Evolutionary conservation across 2,113 vertebrate genomes (phyloP), one percentile per base, ranked within the genome.

Genomic region (Mirounga angustirostris): DNA sequence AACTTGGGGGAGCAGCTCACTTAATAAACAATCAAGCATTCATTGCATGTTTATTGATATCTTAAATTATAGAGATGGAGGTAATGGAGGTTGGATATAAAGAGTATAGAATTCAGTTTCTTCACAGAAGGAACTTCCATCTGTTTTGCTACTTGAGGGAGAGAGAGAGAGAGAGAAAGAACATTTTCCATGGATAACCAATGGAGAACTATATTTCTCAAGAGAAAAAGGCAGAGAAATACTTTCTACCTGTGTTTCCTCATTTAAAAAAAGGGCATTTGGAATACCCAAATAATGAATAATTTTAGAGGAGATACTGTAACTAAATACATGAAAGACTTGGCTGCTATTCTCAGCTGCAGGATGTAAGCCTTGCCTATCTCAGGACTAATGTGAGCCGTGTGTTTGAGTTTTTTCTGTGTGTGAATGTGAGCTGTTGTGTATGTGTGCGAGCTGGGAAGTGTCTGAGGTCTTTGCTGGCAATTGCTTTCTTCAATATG

Each of bases 71-170:
- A 94, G 65, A 89, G 52, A 69, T 82, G 43, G 54, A 79, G 46
- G 13, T 46, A 88, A 33, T 63, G 26, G 30, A 63, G 67, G 59
- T 21, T 86, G 71, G 11, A n/a, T 83, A 30, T 18, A 82, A 91
- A 36, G n/a, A 91, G 76, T 63, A 54, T 59, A 87, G 81, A 76
- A 74, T 94, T 22, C 63, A 40, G 33, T 89, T 85, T 89, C 40
- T 86, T 97, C 79, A 94, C 87, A 95, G 95, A 96, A 90, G 79
- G 87, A 80, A 87, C 28, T 33, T 89, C 87, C 92, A 84, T 90
- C 65, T 94, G 95, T 80, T 96, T 95, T 95, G 91, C 40, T 58
- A 92, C 78, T 93, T 97, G 94, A 81, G 89, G n/a, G 43, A 40
- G 19, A 56, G 26, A 50, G 40, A 43, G 40, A 43, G 33, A 46